Conservation (phyloP, 2,797 vertebrate species). For the Hybognathus amarus region DNA sequence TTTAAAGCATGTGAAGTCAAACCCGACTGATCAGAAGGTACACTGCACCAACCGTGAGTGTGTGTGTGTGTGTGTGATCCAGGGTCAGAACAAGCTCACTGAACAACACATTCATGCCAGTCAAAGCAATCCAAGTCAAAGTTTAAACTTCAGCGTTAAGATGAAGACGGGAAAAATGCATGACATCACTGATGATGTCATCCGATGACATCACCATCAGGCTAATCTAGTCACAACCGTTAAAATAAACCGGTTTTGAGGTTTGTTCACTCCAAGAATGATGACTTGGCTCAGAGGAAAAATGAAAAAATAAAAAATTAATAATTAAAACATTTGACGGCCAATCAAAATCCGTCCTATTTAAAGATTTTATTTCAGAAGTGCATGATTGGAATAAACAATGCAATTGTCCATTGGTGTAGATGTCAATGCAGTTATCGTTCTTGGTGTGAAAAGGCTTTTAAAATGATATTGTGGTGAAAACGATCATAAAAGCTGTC, state of each 20-base stretch:
- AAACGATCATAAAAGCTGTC: neutral
- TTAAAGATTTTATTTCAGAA: neutral
- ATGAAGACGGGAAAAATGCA: neutral
- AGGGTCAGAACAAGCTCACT: neutral
- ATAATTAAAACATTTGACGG: too few relatives aligned
- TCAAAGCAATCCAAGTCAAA: neutral
- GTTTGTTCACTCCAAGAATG: neutral
- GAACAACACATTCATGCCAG: neutral
- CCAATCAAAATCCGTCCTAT: neutral
- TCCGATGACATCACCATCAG: neutral
- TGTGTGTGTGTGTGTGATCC: neutral
- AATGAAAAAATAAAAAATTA: too few relatives aligned
- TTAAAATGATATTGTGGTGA: neutral
- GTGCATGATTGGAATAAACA: neutral
- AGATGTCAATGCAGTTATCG: neutral
- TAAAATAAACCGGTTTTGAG: neutral
- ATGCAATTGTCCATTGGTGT: too few relatives aligned
- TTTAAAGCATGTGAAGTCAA: slow-evolving; percentile 29
- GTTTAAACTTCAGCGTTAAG: neutral
- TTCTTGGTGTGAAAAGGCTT: neutral
- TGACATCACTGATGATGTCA: neutral
- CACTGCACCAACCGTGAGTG: neutral
- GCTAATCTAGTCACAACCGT: neutral
- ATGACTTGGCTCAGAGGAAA: too few relatives aligned
- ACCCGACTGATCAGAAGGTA: neutral